Evolutionary conservation across 2,888 invertebrate genomes (phyloP).

Genomic region (Dasysyrphus tricinctus): DNA sequence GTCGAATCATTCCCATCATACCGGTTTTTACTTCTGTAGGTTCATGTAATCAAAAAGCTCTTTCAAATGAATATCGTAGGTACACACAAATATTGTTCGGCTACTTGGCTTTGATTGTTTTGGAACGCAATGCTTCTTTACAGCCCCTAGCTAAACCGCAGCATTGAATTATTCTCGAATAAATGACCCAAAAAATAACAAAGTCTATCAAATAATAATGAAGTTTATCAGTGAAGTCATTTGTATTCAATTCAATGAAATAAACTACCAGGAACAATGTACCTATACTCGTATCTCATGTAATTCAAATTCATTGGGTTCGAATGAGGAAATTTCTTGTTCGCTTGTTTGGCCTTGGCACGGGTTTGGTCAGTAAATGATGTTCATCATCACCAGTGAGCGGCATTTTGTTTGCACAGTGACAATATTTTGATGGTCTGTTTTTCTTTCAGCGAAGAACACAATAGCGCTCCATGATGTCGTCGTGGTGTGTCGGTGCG

Average conservation of each 20-base stretch:
- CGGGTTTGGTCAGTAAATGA: slow-evolving; percentile 9
- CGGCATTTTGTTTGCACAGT: slow-evolving; percentile 16
- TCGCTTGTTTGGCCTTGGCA: slow-evolving; percentile 21
- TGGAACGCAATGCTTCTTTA: slow-evolving; percentile 13
- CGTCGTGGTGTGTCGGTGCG: background rate
- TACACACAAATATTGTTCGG: slow-evolving; percentile 32
- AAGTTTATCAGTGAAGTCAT: slow-evolving; percentile 59
- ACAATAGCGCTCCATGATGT: background rate
- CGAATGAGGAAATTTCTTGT: background rate
- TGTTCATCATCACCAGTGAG: slow-evolving; percentile 11
- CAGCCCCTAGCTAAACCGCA: background rate
- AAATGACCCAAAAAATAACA: slow-evolving; percentile 49
- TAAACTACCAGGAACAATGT: background rate
- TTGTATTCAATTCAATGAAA: slow-evolving; percentile 53
- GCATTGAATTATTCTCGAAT: slow-evolving; percentile 41
- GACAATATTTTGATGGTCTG: slow-evolving; percentile 13
- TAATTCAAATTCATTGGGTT: slow-evolving; percentile 13
- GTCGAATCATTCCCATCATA: slow-evolving; percentile 1
- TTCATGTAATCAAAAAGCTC: background rate
- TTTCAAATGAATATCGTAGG: slow-evolving; percentile 55
- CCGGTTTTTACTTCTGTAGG: background rate
- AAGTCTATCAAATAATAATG: slow-evolving; percentile 44
- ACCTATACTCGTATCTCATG: background rate
- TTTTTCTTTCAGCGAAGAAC: background rate
- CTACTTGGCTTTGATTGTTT: slow-evolving; percentile 49